Conservation (phyloP, 2,888 invertebrate genomes). For the Thymelicus acteon region DNA sequence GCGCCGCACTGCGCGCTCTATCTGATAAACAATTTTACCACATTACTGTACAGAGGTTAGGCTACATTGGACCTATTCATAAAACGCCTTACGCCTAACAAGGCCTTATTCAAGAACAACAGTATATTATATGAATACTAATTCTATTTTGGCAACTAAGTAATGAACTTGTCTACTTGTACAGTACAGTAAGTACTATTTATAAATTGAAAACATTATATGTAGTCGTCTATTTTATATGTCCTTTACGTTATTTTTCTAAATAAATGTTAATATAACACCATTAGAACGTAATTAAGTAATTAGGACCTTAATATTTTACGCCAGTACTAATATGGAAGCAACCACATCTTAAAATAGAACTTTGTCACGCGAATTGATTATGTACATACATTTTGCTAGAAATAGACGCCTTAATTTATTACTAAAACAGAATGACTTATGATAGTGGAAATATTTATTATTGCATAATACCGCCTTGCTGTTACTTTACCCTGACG, state of each 20-base stretch:
- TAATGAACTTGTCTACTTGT: too few species aligned
- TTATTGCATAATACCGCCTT: conserved; percentile 13
- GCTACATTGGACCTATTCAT: too few species aligned
- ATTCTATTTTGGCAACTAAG: too few species aligned
- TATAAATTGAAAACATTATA: too few species aligned
- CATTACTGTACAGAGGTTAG: too few species aligned
- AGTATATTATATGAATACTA: too few species aligned
- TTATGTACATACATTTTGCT: conserved; percentile 12
- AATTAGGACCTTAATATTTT: not conserved
- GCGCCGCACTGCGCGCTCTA: too few species aligned
- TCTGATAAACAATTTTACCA: too few species aligned
- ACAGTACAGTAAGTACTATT: too few species aligned
- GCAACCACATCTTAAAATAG: conserved; percentile 12
- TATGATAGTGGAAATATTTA: conserved; percentile 18
- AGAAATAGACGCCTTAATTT: conserved; percentile 2
- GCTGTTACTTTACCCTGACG: not conserved
- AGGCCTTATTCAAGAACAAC: too few species aligned
- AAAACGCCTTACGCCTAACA: too few species aligned
- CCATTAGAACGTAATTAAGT: not conserved
- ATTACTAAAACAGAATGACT: not conserved
- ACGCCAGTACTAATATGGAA: not conserved
- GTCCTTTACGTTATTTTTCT: not conserved
- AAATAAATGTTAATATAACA: not conserved
- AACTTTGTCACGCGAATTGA: conserved; percentile 2
- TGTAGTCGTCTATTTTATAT: too few species aligned